Percentiles rank a stretch among this genome's conserved stretches.
Evolutionary conservation across 2,113 vertebrate genomes (phyloP).

Genomic region (Budorcas taxicolor): DNA sequence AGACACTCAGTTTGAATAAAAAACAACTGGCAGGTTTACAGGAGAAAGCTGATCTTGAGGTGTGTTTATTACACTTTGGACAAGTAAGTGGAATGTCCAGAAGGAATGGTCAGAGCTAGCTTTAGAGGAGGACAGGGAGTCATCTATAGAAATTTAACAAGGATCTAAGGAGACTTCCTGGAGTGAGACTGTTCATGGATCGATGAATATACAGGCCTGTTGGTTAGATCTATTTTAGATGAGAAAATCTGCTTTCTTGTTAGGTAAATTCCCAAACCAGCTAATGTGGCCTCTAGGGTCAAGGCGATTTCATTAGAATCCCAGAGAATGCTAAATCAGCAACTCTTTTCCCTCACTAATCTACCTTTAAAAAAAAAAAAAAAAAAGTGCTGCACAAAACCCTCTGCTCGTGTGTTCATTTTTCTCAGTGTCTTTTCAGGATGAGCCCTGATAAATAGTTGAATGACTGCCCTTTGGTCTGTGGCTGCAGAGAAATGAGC

Average conservation of each 20-base stretch:
- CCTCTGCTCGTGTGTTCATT: neutral
- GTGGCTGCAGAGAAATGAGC: neutral
- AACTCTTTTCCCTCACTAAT: neutral
- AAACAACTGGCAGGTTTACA: neutral
- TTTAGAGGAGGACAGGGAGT: neutral
- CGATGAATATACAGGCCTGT: neutral
- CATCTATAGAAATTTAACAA: neutral
- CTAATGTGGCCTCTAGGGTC: neutral
- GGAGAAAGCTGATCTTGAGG: neutral
- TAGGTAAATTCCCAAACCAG: constrained; percentile 11
- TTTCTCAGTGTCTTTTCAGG: constrained; percentile 14
- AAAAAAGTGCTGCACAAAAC: neutral
- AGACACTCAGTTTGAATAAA: neutral
- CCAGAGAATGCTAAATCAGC: neutral
- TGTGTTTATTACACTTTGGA: neutral
- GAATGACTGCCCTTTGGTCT: neutral
- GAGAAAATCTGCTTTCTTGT: neutral
- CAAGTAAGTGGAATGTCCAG: neutral
- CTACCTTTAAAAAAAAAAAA: neutral
- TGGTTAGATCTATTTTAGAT: neutral
- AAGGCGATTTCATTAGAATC: neutral
- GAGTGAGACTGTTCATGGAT: neutral
- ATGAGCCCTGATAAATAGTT: constrained; percentile 15
- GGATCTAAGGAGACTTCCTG: neutral
- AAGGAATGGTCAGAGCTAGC: neutral